phyloP scores from a whole-genome alignment of 2,797 vertebrate genomes.

The Lateolabrax maculatus region DNA sequence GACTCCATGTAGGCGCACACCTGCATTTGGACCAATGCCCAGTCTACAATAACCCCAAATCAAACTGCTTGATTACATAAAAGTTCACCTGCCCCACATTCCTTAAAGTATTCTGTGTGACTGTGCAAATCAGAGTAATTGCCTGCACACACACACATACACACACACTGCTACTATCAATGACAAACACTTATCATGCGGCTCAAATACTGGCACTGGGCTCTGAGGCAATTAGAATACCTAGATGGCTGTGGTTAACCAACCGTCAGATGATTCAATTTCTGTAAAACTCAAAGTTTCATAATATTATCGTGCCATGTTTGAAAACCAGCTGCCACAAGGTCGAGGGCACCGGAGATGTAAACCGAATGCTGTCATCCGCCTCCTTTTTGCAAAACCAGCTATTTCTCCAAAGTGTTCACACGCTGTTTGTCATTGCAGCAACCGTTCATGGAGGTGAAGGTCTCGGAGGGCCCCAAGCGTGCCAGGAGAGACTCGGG shows the following conservation, averaged over 20 bases:
- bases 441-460: slow-evolving; percentile 98
- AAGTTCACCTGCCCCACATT: slow-evolving; percentile 75
- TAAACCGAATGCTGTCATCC: slow-evolving; percentile 19
- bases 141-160: slow-evolving; percentile 43
- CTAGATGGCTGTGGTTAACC: slow-evolving; percentile 59
- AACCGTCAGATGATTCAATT: slow-evolving; percentile 65
- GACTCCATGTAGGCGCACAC: slow-evolving; percentile 71
- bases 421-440: slow-evolving; percentile 67
- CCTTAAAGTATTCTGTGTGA: slow-evolving; percentile 67
- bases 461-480: slow-evolving; percentile 92
- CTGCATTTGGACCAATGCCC: slow-evolving; percentile 70
- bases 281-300: slow-evolving; percentile 64
- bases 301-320: slow-evolving; percentile 67
- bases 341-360: slow-evolving; percentile 10
- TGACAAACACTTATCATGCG: slow-evolving; percentile 63
- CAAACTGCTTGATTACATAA: slow-evolving; percentile 71
- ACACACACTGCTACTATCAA: slow-evolving; percentile 62
- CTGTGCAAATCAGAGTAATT: slow-evolving; percentile 80
- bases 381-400: slow-evolving; percentile 14
- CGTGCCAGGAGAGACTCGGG: slow-evolving; percentile 91
- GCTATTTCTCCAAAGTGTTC: slow-evolving; percentile 22
- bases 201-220: slow-evolving; percentile 40
- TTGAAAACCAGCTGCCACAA: slow-evolving; percentile 44
- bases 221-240: slow-evolving; percentile 62
- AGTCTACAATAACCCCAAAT: slow-evolving; percentile 58